Evolutionary conservation across 2,113 vertebrate genomes (phyloP), one percentile per base, ranked within the genome.

Genomic region (Rhea pennata): DNA sequence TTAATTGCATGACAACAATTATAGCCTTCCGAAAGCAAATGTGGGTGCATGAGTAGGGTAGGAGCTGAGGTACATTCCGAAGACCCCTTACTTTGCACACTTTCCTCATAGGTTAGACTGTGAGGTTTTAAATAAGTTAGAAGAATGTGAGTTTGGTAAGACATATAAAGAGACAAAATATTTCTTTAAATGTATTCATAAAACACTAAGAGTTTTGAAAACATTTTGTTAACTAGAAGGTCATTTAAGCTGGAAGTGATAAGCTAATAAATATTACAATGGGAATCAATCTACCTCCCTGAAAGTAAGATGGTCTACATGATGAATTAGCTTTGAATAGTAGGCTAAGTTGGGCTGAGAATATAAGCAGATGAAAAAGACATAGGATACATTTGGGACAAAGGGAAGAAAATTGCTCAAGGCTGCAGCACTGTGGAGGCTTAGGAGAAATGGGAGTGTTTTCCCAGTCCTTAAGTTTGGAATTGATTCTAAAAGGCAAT

Each of bases 341-440:
- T 33, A 83, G 54, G 20, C 19, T 54, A 73, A 9, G 1, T 72
- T 58, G 62, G 22, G 66, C 62, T 59, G 29, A 82, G 22, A 95
- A 59, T 64, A 86, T 53, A 8, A 78, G 46, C 29, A 67, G 42
- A 75, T 50, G 3, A 59, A 26, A 70, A 20, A 42, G 5, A 73
- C 4, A 87, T 29, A 82, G 6, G 51, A 75, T 72, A 46, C n/a
- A 4, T 93, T 78, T 82, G 48, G 84, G 91, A 54, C 10, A 91
- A 77, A 80, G 2, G 2, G 69, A 87, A 93, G 73, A 88, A 96
- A 95, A 87, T 58, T 95, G 84, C 76, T 96, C 89, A 90, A 92
- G 93, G 91, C 91, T 96, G 84, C 80, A 93, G 76, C 44, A 70
- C 69, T 86, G 89, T 93, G 91, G 83, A 96, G 17, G 54, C 54